These are phyloP conservation scores for Barbus barbus DNA, from an alignment of 2,113 vertebrate species.

Conservation along the genomic window DNA sequence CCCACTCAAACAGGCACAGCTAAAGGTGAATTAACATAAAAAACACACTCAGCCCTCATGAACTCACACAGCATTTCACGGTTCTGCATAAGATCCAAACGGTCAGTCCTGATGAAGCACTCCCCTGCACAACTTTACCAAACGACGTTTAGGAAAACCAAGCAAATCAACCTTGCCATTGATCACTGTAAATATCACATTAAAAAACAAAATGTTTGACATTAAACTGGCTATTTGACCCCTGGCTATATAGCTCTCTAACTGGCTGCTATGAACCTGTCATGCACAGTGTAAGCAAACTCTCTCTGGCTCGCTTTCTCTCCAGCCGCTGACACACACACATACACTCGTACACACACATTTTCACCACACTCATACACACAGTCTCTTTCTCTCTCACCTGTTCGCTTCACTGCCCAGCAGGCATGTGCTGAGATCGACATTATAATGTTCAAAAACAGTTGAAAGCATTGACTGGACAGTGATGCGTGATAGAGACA, in stretches of 20 bases:
- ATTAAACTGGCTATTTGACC: not conserved
- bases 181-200: conserved; percentile 9
- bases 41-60: conserved; percentile 28
- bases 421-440: conserved; percentile 81
- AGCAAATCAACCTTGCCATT: not conserved
- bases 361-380: conserved; percentile 49
- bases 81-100: conserved; percentile 31
- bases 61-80: conserved; percentile 49
- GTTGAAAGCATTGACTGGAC: conserved; percentile 68
- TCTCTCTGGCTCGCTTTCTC: conserved; percentile 27
- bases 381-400: conserved; percentile 66
- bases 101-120: conserved; percentile 19
- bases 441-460: conserved; percentile 77
- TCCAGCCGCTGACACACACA: conserved; percentile 30
- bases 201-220: not conserved
- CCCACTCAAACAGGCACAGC: not conserved
- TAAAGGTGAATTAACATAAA: not conserved
- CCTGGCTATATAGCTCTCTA: conserved; percentile 31
- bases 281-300: conserved; percentile 47
- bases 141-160: conserved; percentile 20
- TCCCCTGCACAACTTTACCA: no score
- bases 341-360: conserved; percentile 40
- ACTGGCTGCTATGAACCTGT: conserved; percentile 42
- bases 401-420: conserved; percentile 73
- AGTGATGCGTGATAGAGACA: conserved; percentile 51